phyloP scores from a whole-genome alignment of 2,888 invertebrate genomes.

The Leptura quadrifasciata region DNA sequence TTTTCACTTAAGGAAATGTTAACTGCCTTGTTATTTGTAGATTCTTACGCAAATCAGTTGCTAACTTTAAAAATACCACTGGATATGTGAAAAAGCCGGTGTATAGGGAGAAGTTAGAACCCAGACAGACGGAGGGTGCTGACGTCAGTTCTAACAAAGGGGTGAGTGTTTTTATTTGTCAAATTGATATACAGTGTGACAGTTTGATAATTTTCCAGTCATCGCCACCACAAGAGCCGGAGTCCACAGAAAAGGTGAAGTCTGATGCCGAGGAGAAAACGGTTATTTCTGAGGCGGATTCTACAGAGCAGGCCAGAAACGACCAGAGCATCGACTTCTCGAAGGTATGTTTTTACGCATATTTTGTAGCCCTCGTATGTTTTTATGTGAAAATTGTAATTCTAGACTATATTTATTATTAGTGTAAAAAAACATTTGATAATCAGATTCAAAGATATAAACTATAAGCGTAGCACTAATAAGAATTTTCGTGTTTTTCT shows the following conservation, averaged over 20 bases:
- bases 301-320: slow-evolving; percentile 69
- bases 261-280: slow-evolving; percentile 67
- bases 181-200: neutral
- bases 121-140: slow-evolving; percentile 49
- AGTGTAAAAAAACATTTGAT: no score
- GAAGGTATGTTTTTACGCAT: slow-evolving; percentile 46
- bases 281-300: slow-evolving; percentile 73
- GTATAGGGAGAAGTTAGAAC: slow-evolving; percentile 55
- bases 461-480: no score
- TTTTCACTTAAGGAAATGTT: no score
- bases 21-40: slow-evolving; percentile 70
- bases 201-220: slow-evolving; percentile 45
- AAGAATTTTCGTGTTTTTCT: no score
- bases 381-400: no score
- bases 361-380: no score
- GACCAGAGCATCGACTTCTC: slow-evolving; percentile 49
- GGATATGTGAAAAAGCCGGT: slow-evolving; percentile 83
- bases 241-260: slow-evolving; percentile 58
- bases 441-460: no score
- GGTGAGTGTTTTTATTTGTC: slow-evolving; percentile 33
- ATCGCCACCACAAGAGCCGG: slow-evolving; percentile 53
- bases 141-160: slow-evolving; percentile 40
- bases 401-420: no score
- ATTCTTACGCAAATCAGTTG: slow-evolving; percentile 91
- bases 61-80: slow-evolving; percentile 92